Percentiles rank a stretch among this genome's conserved stretches.
These are phyloP conservation scores for Phymanthus crucifer DNA, from an alignment of 92 coral and sea anemone genomes.

Conservation along the genomic window DNA sequence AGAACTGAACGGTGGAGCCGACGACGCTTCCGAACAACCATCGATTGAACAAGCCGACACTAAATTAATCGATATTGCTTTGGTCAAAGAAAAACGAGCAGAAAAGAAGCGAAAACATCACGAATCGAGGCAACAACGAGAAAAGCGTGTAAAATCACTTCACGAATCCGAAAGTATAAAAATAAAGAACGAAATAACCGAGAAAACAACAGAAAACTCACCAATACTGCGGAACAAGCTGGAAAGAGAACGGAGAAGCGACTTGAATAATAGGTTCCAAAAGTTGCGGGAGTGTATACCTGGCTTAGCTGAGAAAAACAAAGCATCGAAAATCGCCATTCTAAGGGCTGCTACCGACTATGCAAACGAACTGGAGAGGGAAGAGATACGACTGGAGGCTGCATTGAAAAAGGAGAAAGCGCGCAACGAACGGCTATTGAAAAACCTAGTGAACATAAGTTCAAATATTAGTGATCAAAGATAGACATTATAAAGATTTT, in stretches of 20 bases:
- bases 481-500: too few relatives aligned
- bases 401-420: conserved; percentile 22
- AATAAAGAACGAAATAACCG: background rate
- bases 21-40: background rate
- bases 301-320: conserved; percentile 40
- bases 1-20: background rate
- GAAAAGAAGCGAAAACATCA: conserved; percentile 21
- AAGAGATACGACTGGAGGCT: conserved; percentile 24
- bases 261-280: conserved; percentile 68
- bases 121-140: background rate
- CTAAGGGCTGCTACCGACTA: conserved; percentile 53
- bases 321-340: conserved; percentile 65
- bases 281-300: conserved; percentile 61
- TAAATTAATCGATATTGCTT: conserved; percentile 24
- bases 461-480: background rate
- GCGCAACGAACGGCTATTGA: conserved; percentile 30
- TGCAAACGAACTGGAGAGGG: conserved; percentile 33
- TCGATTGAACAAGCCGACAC: background rate
- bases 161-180: background rate
- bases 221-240: conserved; percentile 34
- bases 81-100: conserved; percentile 30
- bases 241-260: conserved; percentile 69
- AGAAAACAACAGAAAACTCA: background rate
- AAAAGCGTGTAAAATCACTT: conserved; percentile 9
- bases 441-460: conserved; percentile 35